A percentile compares a stretch with the other conserved stretches of the same genome.
These are phyloP conservation scores for Gallinago stenura DNA, from an alignment of 2,797 vertebrate species.

Conservation along the genomic window DNA sequence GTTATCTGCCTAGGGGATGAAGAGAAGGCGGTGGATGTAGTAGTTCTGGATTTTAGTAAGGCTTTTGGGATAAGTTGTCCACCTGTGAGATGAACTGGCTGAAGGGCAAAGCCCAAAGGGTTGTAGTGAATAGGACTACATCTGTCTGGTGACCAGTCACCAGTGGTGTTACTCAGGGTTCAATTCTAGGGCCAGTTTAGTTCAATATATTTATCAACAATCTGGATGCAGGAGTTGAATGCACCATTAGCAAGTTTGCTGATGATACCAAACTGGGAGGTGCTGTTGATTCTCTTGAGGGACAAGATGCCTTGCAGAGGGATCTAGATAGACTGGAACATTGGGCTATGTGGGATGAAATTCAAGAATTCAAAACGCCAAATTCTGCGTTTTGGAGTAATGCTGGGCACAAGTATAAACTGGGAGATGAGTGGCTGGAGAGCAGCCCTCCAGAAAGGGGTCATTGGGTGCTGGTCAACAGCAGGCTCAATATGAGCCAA, in stretches of 20 bases:
- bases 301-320: not conserved
- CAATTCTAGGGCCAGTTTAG: not conserved
- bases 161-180: not conserved
- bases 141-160: not conserved
- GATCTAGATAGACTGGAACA: not conserved
- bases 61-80: not conserved
- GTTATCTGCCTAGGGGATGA: not conserved
- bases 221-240: not conserved
- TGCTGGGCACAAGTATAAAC: rapidly evolving
- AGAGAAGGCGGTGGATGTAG: not conserved
- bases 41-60: not conserved
- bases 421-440: not conserved
- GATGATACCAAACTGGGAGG: not conserved
- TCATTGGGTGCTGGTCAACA: not conserved
- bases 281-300: not conserved
- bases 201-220: not conserved
- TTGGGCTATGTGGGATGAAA: not conserved
- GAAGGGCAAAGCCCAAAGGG: not conserved
- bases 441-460: not conserved
- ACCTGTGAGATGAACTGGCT: not conserved
- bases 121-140: not conserved
- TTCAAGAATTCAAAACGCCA: not conserved
- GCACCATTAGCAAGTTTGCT: not conserved
- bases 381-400: not conserved
- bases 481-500: not conserved